Conservation (phyloP, 2,888 invertebrate genomes). For the Oscheius sp. region DNA sequence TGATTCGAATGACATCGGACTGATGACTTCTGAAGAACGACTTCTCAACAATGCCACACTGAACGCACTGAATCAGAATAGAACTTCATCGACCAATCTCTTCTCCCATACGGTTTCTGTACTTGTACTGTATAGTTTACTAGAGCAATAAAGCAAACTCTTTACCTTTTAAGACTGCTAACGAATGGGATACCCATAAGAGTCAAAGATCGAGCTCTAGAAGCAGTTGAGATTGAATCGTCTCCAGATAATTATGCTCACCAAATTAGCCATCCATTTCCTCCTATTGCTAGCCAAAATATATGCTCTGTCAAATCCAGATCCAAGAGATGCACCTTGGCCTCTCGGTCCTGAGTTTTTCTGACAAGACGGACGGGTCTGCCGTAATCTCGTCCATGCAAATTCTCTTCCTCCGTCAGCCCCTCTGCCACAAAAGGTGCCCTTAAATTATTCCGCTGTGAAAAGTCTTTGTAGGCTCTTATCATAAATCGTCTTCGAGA, state of each 20-base stretch:
- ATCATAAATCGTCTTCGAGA: background rate
- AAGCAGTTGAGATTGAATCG: no score
- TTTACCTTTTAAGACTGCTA: background rate
- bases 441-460: background rate
- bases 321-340: no score
- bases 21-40: conserved; percentile 23
- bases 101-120: conserved; percentile 26
- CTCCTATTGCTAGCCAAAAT: no score
- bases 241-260: no score
- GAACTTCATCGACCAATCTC: conserved; percentile 15
- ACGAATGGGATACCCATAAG: no score
- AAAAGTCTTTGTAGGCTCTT: background rate
- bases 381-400: conserved; percentile 11
- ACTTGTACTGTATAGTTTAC: conserved; percentile 33
- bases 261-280: no score
- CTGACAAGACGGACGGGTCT: no score
- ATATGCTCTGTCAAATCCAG: no score
- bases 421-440: background rate
- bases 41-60: conserved; percentile 12
- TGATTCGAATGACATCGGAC: conserved; percentile 15
- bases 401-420: conserved; percentile 5
- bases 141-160: background rate
- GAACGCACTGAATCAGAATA: conserved; percentile 16
- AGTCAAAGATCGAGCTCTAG: no score
- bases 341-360: no score